Evolutionary conservation across 1,140 invertebrate genomes (phyloP).

Genomic region (Penaeus indicus): DNA sequence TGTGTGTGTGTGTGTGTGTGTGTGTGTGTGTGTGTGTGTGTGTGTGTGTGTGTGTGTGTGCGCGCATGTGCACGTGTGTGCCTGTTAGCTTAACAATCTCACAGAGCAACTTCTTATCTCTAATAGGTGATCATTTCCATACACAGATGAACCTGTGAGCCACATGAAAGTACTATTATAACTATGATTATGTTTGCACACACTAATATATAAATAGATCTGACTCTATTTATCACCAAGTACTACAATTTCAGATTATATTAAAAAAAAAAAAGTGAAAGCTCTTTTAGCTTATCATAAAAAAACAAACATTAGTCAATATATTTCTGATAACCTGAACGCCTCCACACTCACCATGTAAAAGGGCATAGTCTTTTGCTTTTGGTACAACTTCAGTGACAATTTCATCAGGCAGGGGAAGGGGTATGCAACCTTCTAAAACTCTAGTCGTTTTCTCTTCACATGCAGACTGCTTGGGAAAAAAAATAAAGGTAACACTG

Average conservation of each 20-base stretch:
- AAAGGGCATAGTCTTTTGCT: slow-evolving; percentile 86
- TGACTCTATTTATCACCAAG: too few relatives aligned
- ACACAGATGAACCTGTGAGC: not conserved
- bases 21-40: slow-evolving; percentile 11
- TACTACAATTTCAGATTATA: too few relatives aligned
- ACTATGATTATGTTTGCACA: too few relatives aligned
- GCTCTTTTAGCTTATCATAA: too few relatives aligned
- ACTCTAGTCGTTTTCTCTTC: slow-evolving; percentile 3
- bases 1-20: not conserved
- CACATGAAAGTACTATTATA: too few relatives aligned
- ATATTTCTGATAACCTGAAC: slow-evolving; percentile 9
- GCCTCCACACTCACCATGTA: slow-evolving; percentile 76
- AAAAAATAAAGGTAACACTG: not conserved
- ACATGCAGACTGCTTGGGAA: not conserved
- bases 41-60: not conserved
- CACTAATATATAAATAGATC: too few relatives aligned
- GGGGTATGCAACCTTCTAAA: slow-evolving; percentile 70
- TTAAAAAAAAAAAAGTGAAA: too few relatives aligned
- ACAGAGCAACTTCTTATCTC: not conserved
- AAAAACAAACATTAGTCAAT: not conserved
- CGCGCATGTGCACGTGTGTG: not conserved
- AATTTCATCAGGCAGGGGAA: slow-evolving; percentile 77
- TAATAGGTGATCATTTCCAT: not conserved
- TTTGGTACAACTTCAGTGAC: slow-evolving; percentile 79
- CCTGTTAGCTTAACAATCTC: not conserved